Evolutionary conservation across 1,140 invertebrate species (phyloP), one percentile per base, ranked within the genome.

Genomic region (Myzus persicae): DNA sequence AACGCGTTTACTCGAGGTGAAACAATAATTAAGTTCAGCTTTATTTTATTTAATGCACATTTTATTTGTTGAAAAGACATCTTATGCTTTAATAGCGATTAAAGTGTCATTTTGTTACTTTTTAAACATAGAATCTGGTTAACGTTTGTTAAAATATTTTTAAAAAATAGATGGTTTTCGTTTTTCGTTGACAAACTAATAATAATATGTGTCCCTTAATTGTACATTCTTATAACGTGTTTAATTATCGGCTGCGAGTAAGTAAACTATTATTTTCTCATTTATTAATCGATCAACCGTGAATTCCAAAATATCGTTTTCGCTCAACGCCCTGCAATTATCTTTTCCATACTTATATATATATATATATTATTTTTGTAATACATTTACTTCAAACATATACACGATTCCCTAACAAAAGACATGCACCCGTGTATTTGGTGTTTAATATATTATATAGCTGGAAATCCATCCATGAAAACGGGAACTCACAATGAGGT

Each of bases 401-500:
- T 11, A 85, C 31, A 26, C 24, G 31, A 85, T 31, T 44, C 14
- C 14, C n/a, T 31, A 76, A 76, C 59, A 76, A 76, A 76, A 20
- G 59, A 76, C 59, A 76, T n/a, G 59, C 31, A 5, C 31, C 14
- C n/a, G 31, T 76, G 59, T 76, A 36, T 76, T 76, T n/a, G n/a
- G 4, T 76, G 14, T 76, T 67, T 76, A 76, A n/a, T 76, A 76
- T 76, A 18, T 22, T 51, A 76, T 76, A n/a, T 67, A 76, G 59
- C 59, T 76, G 59, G 14, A 76, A 76, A 76, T 76, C 31, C n/a
- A 76, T 76, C 59, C 59, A 76, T 76, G 59, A 76, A 76, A 76
- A 76, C 59, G 31, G 14, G 31, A 76, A 85, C 36, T 89, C 36
- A 89, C 36, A 54, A 38, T 38, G 36, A 54, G n/a, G 22, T 89